These are phyloP conservation scores for Timandra comae DNA, from an alignment of 2,888 invertebrate species.

Conservation along the genomic window DNA sequence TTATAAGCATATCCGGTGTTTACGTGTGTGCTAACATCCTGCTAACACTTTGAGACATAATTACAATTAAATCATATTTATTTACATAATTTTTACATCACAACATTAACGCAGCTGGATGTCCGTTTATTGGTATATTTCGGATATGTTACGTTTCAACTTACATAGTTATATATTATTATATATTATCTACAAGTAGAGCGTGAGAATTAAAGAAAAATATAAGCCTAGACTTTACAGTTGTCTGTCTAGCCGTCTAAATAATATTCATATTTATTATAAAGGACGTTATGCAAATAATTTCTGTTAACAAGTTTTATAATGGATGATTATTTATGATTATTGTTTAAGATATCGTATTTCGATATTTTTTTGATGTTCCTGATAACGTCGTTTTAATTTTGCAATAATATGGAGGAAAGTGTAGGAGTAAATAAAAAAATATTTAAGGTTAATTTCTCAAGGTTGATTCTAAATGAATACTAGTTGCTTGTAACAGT, in stretches of 20 bases:
- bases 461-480: no score
- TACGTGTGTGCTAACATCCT: slow-evolving; percentile 46
- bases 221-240: background rate
- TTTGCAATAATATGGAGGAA: no score
- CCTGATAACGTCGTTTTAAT: no score
- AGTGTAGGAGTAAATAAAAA: no score
- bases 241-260: no score
- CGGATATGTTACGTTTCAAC: slow-evolving; percentile 10
- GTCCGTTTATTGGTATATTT: slow-evolving; percentile 8
- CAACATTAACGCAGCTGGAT: slow-evolving; percentile 16
- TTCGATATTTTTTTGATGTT: no score
- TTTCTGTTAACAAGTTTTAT: slow-evolving; percentile 1
- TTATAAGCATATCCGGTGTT: slow-evolving; percentile 51
- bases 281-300: no score
- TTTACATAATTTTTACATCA: slow-evolving; percentile 21
- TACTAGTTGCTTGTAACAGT: no score
- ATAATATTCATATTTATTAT: no score
- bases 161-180: no score
- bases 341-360: background rate
- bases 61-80: slow-evolving; percentile 21
- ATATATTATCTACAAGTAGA: no score
- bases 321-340: background rate
- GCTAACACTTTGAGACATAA: slow-evolving; percentile 26
- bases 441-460: no score
- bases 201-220: slow-evolving; percentile 11